These are phyloP conservation scores for Cyphomyrus plagiostoma DNA, from an alignment of 2,113 vertebrate species.

Conservation along the genomic window DNA sequence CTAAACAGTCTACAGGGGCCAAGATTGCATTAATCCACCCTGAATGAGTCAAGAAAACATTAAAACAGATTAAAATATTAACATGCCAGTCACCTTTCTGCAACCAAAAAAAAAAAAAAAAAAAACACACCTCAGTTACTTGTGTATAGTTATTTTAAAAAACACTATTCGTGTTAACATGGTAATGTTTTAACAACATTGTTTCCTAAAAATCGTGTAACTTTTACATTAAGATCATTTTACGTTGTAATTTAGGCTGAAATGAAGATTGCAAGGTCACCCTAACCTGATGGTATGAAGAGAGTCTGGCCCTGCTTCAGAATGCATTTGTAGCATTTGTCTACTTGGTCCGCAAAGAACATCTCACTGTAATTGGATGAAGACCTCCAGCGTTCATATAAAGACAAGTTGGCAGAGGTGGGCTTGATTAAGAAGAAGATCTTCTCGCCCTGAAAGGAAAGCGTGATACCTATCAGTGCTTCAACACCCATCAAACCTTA, in stretches of 20 bases:
- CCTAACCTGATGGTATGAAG: slow-evolving; percentile 91
- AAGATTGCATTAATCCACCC: slow-evolving; percentile 97
- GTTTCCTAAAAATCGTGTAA: not conserved
- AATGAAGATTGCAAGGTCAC: not conserved
- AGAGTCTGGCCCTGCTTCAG: slow-evolving; percentile 96
- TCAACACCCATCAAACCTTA: not conserved
- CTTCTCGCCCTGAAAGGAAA: slow-evolving; percentile 80
- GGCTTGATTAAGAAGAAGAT: slow-evolving; percentile 99
- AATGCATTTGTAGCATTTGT: slow-evolving; percentile 95
- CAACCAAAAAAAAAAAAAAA: not conserved
- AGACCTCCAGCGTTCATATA: slow-evolving; percentile 96
- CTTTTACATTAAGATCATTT: not conserved
- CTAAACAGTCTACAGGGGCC: slow-evolving; percentile 91
- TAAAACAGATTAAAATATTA: not conserved
- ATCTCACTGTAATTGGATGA: slow-evolving; percentile 95
- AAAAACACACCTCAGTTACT: not conserved
- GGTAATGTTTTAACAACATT: not conserved
- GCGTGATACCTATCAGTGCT: not conserved
- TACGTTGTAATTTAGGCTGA: not conserved
- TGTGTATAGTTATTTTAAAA: not conserved
- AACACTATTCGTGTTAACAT: not conserved
- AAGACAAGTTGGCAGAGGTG: slow-evolving; percentile 88
- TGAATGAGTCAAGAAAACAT: slow-evolving; percentile 43
- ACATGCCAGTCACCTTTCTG: not conserved
- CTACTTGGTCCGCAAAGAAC: slow-evolving; percentile 98